Evolutionary conservation across 2,797 vertebrate genomes (phyloP).

Genomic region (Enteromius anoplus): DNA sequence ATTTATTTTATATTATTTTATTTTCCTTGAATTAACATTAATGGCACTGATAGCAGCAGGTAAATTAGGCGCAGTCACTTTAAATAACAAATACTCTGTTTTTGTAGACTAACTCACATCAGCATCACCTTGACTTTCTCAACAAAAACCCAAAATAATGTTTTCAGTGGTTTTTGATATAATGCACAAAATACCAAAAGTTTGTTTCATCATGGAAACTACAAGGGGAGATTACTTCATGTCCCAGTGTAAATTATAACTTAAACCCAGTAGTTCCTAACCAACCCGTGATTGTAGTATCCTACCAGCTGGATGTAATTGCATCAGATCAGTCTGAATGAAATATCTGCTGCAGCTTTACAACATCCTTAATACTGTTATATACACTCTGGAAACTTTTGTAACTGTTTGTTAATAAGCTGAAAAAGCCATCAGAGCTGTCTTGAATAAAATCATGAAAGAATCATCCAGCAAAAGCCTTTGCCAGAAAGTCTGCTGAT

Average conservation of each 20-base stretch:
- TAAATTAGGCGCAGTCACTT: no score
- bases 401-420: neutral
- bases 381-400: neutral
- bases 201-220: neutral
- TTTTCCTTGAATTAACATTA: no score
- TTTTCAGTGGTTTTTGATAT: neutral
- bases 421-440: neutral
- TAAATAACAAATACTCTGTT: no score
- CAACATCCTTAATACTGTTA: neutral
- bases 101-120: neutral
- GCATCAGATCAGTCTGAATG: slow-evolving; percentile 10
- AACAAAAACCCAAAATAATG: neutral
- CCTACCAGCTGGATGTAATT: neutral
- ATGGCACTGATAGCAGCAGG: no score
- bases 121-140: neutral
- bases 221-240: neutral
- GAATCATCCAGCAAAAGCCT: neutral
- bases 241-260: neutral
- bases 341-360: slow-evolving; percentile 8
- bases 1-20: no score
- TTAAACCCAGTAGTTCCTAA: neutral
- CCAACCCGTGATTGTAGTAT: neutral
- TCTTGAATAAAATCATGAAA: neutral
- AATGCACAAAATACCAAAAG: neutral
- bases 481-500: slow-evolving; percentile 30